A percentile compares a stretch with the other conserved stretches of the same genome.
These are phyloP conservation scores for Gadopsis bispinosus DNA, from an alignment of 2,797 vertebrate genomes.

Conservation along the genomic window DNA sequence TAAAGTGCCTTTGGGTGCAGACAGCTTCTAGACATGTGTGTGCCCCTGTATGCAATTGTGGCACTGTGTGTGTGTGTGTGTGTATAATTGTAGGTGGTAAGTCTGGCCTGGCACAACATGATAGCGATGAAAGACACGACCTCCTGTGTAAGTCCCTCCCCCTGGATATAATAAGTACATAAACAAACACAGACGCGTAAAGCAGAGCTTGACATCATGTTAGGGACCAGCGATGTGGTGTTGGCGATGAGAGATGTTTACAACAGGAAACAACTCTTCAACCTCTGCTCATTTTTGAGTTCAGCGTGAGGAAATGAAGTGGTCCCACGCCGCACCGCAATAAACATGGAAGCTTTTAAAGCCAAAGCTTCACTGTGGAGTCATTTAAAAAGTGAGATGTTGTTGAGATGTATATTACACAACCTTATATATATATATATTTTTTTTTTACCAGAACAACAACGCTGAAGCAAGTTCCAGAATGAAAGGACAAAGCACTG, in stretches of 20 bases:
- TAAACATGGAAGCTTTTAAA: slow-evolving; percentile 7
- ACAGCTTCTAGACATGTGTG: slow-evolving; percentile 23
- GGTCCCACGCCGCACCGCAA: slow-evolving; percentile 7
- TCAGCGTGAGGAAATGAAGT: slow-evolving; percentile 35
- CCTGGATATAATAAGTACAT: slow-evolving; percentile 60
- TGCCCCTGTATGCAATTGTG: slow-evolving; percentile 15
- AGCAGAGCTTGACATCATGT: slow-evolving; percentile 51
- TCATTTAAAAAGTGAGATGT: slow-evolving; percentile 12
- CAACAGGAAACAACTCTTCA: slow-evolving; percentile 56
- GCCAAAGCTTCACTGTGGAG: neutral
- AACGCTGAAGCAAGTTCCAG: slow-evolving; percentile 7
- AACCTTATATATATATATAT: too few species aligned
- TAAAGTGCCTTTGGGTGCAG: slow-evolving; percentile 37
- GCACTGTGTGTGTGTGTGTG: slow-evolving; percentile 22
- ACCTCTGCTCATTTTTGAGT: slow-evolving; percentile 9
- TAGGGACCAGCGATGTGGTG: slow-evolving; percentile 37
- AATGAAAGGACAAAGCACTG: slow-evolving; percentile 16
- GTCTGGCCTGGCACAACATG: slow-evolving; percentile 58
- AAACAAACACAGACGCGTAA: slow-evolving; percentile 59
- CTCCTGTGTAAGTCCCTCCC: slow-evolving; percentile 51
- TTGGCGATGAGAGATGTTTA: slow-evolving; percentile 67
- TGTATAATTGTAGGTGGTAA: slow-evolving; percentile 61
- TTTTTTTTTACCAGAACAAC: neutral
- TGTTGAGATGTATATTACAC: neutral
- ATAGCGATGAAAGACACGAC: slow-evolving; percentile 61